Conservation (phyloP, 2,888 invertebrate genomes). For the Andrena bicolor region DNA sequence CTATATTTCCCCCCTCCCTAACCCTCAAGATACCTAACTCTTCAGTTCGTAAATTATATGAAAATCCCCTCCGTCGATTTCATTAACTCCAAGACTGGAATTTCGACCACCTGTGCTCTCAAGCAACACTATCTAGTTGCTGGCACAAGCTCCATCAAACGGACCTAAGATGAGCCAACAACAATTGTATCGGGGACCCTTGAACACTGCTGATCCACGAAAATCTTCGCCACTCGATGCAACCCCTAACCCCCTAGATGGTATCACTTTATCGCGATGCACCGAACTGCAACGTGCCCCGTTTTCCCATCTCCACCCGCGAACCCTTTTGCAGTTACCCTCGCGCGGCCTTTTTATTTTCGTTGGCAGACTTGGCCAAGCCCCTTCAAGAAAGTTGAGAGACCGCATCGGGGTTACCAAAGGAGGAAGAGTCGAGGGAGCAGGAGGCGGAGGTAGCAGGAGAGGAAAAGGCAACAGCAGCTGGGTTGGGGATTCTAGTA, state of each 20-base stretch:
- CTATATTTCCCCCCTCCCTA: too few species aligned
- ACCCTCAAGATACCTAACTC: too few species aligned
- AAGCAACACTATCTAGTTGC: not conserved
- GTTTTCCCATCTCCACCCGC: constrained; percentile 3
- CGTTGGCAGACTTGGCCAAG: constrained; percentile 39
- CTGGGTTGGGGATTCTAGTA: constrained; percentile 68
- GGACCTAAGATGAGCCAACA: constrained; percentile 16
- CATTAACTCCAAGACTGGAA: too few species aligned
- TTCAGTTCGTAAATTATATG: too few species aligned
- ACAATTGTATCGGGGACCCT: constrained; percentile 7
- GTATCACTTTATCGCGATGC: constrained; percentile 58
- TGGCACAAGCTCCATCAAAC: constrained; percentile 12
- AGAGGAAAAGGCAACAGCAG: constrained; percentile 60
- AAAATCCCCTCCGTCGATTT: too few species aligned
- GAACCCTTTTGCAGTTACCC: constrained; percentile 42
- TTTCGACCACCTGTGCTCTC: not conserved
- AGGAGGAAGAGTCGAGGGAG: constrained; percentile 41
- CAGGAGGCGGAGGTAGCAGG: constrained; percentile 24
- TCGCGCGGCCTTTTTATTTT: constrained; percentile 53
- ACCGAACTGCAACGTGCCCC: constrained; percentile 18
- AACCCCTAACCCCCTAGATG: constrained; percentile 13
- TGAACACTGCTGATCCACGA: constrained; percentile 34
- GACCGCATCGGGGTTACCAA: constrained; percentile 61
- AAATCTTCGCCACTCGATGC: constrained; percentile 22
- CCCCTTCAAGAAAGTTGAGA: constrained; percentile 58